These are phyloP conservation scores for Eulithis testata DNA, from an alignment of 2,888 invertebrate genomes.

Conservation along the genomic window DNA sequence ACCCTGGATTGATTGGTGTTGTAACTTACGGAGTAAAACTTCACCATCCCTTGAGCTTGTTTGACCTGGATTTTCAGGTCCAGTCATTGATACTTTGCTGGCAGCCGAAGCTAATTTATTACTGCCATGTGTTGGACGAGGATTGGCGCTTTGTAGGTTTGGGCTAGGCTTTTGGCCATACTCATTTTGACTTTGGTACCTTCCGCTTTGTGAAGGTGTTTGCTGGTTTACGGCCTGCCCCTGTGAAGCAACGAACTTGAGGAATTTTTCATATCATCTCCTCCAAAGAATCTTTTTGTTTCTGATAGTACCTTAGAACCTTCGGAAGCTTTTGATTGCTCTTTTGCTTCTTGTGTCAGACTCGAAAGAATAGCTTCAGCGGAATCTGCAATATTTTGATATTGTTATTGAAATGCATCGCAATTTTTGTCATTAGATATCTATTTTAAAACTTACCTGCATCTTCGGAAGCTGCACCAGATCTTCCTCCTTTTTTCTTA, in stretches of 20 bases:
- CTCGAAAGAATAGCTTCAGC: not conserved
- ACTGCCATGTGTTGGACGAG: not conserved
- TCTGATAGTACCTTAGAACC: not conserved
- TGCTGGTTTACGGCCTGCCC: not conserved
- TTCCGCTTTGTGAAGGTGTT: not conserved
- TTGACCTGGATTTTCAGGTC: not conserved
- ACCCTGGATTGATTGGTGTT: not conserved
- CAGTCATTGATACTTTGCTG: slow-evolving; percentile 10
- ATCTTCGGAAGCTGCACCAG: slow-evolving; percentile 2
- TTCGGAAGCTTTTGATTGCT: not conserved
- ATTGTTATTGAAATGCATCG: not conserved
- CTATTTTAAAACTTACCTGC: slow-evolving; percentile 4
- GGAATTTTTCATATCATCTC: not conserved
- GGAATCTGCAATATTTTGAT: slow-evolving; percentile 10
- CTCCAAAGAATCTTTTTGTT: slow-evolving; percentile 1
- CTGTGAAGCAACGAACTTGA: not conserved
- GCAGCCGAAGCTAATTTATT: not conserved
- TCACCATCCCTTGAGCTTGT: not conserved
- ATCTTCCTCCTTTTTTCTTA: slow-evolving; percentile 7
- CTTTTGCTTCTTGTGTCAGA: slow-evolving; percentile 1
- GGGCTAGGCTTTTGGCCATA: slow-evolving; percentile 7
- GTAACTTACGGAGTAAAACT: slow-evolving; percentile 10
- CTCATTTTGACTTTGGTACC: slow-evolving; percentile 9
- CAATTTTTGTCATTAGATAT: not conserved
- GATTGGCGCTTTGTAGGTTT: slow-evolving; percentile 9